phyloP scores from a whole-genome alignment of 1,140 invertebrate genomes.

The Tetragnatha versicolor region DNA sequence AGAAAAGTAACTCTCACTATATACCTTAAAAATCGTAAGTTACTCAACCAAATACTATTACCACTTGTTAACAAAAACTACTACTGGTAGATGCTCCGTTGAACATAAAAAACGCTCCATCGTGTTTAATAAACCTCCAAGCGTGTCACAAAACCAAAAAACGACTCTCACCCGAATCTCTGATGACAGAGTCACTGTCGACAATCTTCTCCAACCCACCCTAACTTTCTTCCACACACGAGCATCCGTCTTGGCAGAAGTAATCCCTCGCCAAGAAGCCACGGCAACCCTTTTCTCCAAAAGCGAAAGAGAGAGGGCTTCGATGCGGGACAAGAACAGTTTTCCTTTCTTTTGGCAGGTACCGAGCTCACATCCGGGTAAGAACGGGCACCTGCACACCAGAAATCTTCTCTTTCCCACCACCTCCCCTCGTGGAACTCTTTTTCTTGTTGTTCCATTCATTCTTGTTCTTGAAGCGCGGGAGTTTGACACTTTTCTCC shows the following conservation, averaged over 20 bases:
- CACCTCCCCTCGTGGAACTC: not conserved
- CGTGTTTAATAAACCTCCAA: too few relatives aligned
- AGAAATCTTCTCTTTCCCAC: conserved; percentile 7
- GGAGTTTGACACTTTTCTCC: conserved; percentile 50
- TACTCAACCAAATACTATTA: too few relatives aligned
- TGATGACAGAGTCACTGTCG: too few relatives aligned
- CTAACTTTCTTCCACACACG: too few relatives aligned
- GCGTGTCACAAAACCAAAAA: too few relatives aligned
- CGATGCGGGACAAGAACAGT: conserved; percentile 42
- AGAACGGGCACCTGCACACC: conserved; percentile 47
- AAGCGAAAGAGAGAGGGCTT: conserved; percentile 46
- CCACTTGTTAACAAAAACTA: too few relatives aligned
- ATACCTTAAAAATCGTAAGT: too few relatives aligned
- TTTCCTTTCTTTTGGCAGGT: conserved; percentile 53
- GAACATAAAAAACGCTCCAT: too few relatives aligned
- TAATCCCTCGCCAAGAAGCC: conserved; percentile 17
- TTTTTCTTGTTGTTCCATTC: conserved; percentile 25
- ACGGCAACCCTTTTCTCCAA: conserved; percentile 24
- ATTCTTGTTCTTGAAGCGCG: conserved; percentile 40
- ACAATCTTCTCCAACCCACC: too few relatives aligned
- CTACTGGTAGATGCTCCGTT: too few relatives aligned
- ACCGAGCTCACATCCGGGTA: conserved; percentile 46
- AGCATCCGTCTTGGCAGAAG: not conserved
- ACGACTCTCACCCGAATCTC: too few relatives aligned
- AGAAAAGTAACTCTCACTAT: too few relatives aligned